phyloP scores from a whole-genome alignment of 2,797 vertebrate genomes.

The Arnoldichthys spilopterus region DNA sequence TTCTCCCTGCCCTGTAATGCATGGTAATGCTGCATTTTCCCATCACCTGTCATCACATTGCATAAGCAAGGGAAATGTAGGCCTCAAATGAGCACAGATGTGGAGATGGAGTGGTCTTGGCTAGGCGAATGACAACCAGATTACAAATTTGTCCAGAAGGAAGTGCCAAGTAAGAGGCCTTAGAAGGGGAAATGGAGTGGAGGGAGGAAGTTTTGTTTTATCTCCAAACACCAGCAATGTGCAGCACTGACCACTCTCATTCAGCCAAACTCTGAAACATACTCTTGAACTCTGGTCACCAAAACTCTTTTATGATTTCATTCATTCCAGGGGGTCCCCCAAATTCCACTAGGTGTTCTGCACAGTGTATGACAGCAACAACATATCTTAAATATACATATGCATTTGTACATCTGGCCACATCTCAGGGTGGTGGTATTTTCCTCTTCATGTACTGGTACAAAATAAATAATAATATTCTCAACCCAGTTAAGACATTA shows the following conservation, averaged over 20 bases:
- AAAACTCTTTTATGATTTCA: too few species aligned
- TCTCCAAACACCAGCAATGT: neutral
- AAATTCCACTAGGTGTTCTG: too few species aligned
- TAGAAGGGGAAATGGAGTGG: neutral
- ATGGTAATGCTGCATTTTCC: slow-evolving; percentile 11
- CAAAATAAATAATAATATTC: too few species aligned
- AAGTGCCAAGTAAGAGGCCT: slow-evolving; percentile 24
- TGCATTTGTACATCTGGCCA: too few species aligned
- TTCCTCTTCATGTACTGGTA: too few species aligned
- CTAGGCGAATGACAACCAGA: slow-evolving; percentile 32
- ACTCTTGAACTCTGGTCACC: neutral
- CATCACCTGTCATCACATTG: slow-evolving; percentile 39
- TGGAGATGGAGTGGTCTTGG: slow-evolving; percentile 27
- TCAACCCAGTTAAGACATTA: too few species aligned
- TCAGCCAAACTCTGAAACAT: neutral
- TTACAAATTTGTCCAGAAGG: slow-evolving; percentile 20
- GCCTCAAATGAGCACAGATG: slow-evolving; percentile 45
- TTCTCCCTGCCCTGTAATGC: neutral
- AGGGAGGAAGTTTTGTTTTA: slow-evolving; percentile 6
- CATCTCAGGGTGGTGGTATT: too few species aligned
- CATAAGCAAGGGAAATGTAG: slow-evolving; percentile 43
- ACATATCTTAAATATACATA: too few species aligned
- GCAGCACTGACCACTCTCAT: neutral
- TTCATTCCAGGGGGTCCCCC: too few species aligned
- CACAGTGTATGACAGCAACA: too few species aligned